Evolutionary conservation across 2,888 invertebrate genomes (phyloP), one percentile per base, ranked within the genome.

Genomic region (Mallateleia sp.): DNA sequence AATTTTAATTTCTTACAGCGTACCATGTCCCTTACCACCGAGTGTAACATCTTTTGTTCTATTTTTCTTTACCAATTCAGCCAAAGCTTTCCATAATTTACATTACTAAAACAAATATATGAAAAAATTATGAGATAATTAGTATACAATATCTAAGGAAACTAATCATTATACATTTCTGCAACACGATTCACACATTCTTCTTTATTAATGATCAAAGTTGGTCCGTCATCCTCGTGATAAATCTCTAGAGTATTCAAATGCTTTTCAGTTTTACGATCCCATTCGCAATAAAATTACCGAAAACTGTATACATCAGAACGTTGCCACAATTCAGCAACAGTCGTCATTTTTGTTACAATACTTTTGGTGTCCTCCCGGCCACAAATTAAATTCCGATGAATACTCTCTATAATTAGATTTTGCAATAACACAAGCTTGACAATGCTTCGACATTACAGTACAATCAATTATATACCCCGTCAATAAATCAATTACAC

Each of bases 331-430:
- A 83, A 56, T 38, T 71, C 77, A 6, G 15, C 62, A 14, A 77
- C 77, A 24, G 83, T 45, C 34, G 52, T 34, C 69, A 79, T 79
- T 60, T 79, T 47, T 69, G 66, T 75, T 62, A 38, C 62, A 75
- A 38, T 25, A 4, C 6, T 28, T 47, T 50, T 58, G 11, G 20
- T 75, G 62, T 22, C 9, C 22, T 18, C 50, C 14, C 9, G 11
- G n/a, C 74, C 74, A 62, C 6, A 6, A 0, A 8, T 52, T 14
- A 62, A 75, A 75, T 52, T 62, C 62, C 38, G 62, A 38, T 1
- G 62, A 38, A 18, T 62, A 50, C 18, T 67, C 69, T 18, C n/a
- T 58, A 7, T n/a, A 66, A 24, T 54, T 11, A 15, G 9, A 15
- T 45, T 42, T 66, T 54, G 66, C 38, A 14, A 75, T 7, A 2